A percentile compares a stretch with the other conserved stretches of the same genome.
Conservation (phyloP, 2,113 vertebrate species). For the Bubo blakistoni region DNA sequence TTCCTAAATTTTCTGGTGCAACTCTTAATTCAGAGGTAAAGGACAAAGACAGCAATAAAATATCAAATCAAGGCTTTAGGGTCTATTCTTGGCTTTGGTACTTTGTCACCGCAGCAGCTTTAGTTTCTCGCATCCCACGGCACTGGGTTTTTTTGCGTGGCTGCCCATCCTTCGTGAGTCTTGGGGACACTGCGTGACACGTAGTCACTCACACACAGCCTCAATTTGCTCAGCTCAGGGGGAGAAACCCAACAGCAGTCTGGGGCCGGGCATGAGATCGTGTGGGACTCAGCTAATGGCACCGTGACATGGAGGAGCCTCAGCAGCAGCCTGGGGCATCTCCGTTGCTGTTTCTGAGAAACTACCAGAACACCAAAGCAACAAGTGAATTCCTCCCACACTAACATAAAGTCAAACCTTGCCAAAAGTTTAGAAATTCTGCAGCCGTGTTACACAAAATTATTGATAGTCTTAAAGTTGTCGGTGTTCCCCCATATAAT, state of each 20-base stretch:
- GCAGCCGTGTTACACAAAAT: neutral
- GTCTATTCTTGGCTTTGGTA: neutral
- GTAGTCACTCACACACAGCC: neutral
- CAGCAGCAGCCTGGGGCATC: neutral
- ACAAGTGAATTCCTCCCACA: neutral
- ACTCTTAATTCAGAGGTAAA: neutral
- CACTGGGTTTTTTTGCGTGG: neutral
- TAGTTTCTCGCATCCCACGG: neutral
- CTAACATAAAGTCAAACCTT: neutral
- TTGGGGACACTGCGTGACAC: neutral
- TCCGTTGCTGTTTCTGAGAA: neutral
- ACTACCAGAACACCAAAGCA: neutral
- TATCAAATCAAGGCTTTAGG: neutral
- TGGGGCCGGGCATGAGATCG: neutral
- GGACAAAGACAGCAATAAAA: neutral
- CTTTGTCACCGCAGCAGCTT: neutral
- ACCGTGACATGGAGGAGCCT: accelerated
- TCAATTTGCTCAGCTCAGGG: neutral
- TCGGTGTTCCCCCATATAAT: neutral
- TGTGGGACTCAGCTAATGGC: neutral
- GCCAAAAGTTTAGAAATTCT: neutral
- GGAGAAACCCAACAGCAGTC: neutral
- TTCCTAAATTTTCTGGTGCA: neutral
- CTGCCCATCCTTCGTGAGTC: neutral
- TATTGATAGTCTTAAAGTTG: neutral